Evolutionary conservation across 1,140 invertebrate species (phyloP).

Genomic region (Trachymyrmex septentrionalis): DNA sequence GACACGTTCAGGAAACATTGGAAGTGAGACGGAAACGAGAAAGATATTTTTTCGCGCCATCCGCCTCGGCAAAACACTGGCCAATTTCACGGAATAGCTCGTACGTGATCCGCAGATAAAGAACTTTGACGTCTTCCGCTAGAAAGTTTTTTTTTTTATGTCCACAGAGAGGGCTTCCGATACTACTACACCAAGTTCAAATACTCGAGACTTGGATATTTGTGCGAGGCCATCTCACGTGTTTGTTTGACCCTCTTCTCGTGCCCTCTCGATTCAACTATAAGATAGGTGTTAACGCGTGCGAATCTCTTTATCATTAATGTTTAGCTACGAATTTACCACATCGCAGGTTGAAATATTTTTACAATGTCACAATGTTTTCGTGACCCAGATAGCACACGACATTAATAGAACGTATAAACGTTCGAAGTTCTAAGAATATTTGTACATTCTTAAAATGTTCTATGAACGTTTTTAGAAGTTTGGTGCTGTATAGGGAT

Average conservation of each 20-base stretch:
- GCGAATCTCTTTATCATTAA: conserved; percentile 8
- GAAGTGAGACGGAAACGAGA: conserved; percentile 49
- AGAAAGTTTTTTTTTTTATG: conserved; percentile 50
- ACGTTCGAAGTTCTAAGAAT: no score
- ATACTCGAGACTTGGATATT: conserved; percentile 49
- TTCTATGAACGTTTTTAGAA: no score
- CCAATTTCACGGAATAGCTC: conserved; percentile 65
- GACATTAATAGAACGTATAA: no score
- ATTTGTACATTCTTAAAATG: no score
- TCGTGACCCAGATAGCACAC: neutral
- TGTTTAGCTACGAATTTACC: neutral
- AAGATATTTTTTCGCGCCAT: conserved; percentile 67
- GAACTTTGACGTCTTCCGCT: conserved; percentile 55
- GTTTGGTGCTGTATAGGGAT: neutral
- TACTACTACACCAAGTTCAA: conserved; percentile 35
- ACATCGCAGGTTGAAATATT: conserved; percentile 28
- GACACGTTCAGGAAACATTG: conserved; percentile 58
- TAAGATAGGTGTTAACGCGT: conserved; percentile 19
- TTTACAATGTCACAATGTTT: conserved; percentile 12
- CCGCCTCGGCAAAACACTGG: conserved; percentile 49
- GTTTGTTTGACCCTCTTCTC: conserved; percentile 51
- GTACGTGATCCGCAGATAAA: conserved; percentile 65
- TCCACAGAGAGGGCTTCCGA: conserved; percentile 44
- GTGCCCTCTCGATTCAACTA: conserved; percentile 13
- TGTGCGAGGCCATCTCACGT: conserved; percentile 20